A percentile compares a stretch with the other conserved stretches of the same genome.
Evolutionary conservation across 2,888 invertebrate genomes (phyloP).

Genomic region (Drosophila monieri): DNA sequence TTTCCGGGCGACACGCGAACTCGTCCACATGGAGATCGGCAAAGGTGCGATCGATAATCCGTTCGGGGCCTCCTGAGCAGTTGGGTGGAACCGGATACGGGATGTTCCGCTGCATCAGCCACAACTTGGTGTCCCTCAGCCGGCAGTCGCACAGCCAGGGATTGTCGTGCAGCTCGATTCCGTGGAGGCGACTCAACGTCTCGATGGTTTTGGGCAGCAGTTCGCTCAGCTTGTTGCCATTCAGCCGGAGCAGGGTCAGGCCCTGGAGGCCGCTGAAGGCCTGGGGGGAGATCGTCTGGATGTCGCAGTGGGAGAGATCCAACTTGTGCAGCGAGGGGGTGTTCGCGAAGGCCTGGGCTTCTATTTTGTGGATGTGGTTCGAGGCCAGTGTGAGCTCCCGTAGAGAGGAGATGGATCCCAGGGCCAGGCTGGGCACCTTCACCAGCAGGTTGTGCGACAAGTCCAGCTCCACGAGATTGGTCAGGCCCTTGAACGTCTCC

Average conservation of each 20-base stretch:
- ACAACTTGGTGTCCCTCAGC: constrained; percentile 91
- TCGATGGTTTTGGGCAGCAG: constrained; percentile 90
- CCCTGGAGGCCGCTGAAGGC: constrained; percentile 91
- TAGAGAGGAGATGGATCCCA: constrained; percentile 91
- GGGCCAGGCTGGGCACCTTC: constrained; percentile 91
- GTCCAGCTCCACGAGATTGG: constrained; percentile 95
- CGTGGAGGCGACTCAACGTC: constrained; percentile 89
- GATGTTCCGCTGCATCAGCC: constrained; percentile 91
- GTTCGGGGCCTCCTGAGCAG: constrained; percentile 89
- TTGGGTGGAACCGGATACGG: constrained; percentile 91
- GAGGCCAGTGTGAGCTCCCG: constrained; percentile 91
- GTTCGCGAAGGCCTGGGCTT: constrained; percentile 89
- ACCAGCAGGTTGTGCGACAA: constrained; percentile 93
- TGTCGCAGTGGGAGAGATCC: constrained; percentile 92
- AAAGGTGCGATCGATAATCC: constrained; percentile 89
- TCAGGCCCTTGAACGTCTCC: constrained; percentile 92
- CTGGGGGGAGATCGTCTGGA: constrained; percentile 90
- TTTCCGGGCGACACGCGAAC: constrained; percentile 93
- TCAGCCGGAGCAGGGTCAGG: constrained; percentile 91
- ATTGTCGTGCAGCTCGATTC: constrained; percentile 93
- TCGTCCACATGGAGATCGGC: constrained; percentile 91
- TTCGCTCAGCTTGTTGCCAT: constrained; percentile 91
- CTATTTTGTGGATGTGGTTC: constrained; percentile 93
- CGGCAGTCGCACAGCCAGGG: constrained; percentile 96
- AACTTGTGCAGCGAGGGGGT: constrained; percentile 92